Evolutionary conservation across 2,888 invertebrate species (phyloP).

Genomic region (Acronicta aceris): DNA sequence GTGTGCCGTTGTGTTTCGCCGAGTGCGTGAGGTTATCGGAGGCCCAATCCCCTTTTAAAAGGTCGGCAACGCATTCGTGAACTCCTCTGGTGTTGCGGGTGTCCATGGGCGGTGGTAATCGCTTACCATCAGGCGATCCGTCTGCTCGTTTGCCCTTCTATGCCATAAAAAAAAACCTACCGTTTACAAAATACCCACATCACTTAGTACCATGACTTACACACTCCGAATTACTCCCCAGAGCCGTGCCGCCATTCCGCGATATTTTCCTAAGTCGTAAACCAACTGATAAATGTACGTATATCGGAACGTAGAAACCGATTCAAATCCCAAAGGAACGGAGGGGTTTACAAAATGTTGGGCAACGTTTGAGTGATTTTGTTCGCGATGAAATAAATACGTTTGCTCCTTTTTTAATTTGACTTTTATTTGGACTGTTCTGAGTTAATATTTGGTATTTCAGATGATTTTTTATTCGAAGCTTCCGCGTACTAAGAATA

Average conservation of each 20-base stretch:
- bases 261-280: conserved; percentile 59
- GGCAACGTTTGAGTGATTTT: conserved; percentile 43
- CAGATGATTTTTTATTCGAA: conserved; percentile 42
- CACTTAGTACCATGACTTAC: conserved; percentile 58
- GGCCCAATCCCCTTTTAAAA: too few relatives aligned
- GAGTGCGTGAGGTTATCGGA: too few relatives aligned
- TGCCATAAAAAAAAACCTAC: too few relatives aligned
- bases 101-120: too few relatives aligned
- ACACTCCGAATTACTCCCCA: conserved; percentile 52
- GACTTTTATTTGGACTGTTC: conserved; percentile 41
- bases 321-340: conserved; percentile 46
- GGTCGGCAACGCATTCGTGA: too few relatives aligned
- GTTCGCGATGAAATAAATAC: conserved; percentile 46
- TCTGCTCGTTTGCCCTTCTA: too few relatives aligned
- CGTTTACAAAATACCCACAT: conserved; percentile 47
- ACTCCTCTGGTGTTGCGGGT: too few relatives aligned
- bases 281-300: conserved; percentile 54
- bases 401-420: conserved; percentile 45
- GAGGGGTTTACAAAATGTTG: conserved; percentile 42
- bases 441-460: conserved; percentile 41
- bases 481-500: too few relatives aligned
- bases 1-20: too few relatives aligned
- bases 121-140: too few relatives aligned
- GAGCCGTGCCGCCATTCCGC: conserved; percentile 41
- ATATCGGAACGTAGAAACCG: conserved; percentile 51